A percentile compares a stretch with the other conserved stretches of the same genome.
Evolutionary conservation across 2,888 invertebrate species (phyloP).

Genomic region (Tachystola acroxantha): DNA sequence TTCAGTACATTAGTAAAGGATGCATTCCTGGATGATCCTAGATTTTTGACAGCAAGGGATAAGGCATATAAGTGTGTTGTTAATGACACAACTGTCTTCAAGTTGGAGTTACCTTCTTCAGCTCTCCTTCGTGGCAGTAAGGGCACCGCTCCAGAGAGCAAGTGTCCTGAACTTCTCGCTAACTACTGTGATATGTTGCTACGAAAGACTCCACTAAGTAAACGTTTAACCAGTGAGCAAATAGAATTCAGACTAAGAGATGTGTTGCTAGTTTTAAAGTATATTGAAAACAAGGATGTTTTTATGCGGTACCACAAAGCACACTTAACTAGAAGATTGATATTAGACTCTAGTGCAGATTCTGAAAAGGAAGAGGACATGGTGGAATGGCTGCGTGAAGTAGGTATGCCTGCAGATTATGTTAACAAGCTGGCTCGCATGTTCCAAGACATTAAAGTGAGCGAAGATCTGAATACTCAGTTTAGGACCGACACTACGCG

Average conservation of each 20-base stretch:
- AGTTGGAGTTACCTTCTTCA: slow-evolving; percentile 81
- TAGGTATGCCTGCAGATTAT: slow-evolving; percentile 99
- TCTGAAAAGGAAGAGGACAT: slow-evolving; percentile 99
- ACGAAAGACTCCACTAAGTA: slow-evolving; percentile 96
- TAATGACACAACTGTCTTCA: slow-evolving; percentile 96
- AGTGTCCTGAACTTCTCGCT: slow-evolving; percentile 98
- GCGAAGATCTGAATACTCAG: slow-evolving; percentile 96
- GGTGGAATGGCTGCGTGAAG: slow-evolving; percentile 98
- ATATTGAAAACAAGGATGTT: slow-evolving; percentile 99
- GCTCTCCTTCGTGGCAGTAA: slow-evolving; percentile 81
- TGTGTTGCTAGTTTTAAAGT: slow-evolving; percentile 97
- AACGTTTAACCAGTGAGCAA: slow-evolving; percentile 96
- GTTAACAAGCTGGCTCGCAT: slow-evolving; percentile 98
- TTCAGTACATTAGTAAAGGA: slow-evolving; percentile 95
- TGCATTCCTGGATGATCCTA: slow-evolving; percentile 97
- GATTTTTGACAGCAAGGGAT: slow-evolving; percentile 98
- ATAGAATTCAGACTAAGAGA: slow-evolving; percentile 95
- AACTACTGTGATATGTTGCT: slow-evolving; percentile 99
- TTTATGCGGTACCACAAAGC: slow-evolving; percentile 99
- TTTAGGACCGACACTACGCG: slow-evolving; percentile 90
- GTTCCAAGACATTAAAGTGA: slow-evolving; percentile 99
- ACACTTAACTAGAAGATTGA: slow-evolving; percentile 94
- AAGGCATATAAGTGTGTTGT: slow-evolving; percentile 98
- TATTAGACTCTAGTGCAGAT: slow-evolving; percentile 98
- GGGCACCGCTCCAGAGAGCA: slow-evolving; percentile 92